Evolutionary conservation across 2,113 vertebrate genomes (phyloP).

Genomic region (Mesitornis unicolor): DNA sequence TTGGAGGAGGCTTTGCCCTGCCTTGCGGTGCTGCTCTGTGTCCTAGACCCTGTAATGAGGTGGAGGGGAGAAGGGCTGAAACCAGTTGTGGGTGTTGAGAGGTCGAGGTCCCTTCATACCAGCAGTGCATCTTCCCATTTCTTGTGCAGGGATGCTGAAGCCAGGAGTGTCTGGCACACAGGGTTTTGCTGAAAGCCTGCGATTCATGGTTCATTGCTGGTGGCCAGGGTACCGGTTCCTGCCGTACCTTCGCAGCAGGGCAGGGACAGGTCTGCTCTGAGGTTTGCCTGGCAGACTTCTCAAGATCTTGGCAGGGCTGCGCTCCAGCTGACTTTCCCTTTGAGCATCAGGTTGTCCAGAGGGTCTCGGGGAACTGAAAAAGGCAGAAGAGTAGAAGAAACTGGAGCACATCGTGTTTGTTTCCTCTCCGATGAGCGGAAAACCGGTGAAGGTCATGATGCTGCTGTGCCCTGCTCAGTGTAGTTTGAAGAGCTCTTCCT

Average conservation of each 20-base stretch:
- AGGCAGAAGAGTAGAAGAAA: conserved; percentile 26
- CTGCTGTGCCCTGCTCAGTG: neutral
- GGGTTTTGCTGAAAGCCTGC: neutral
- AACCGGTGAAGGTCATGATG: neutral
- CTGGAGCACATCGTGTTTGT: neutral
- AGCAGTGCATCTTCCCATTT: neutral
- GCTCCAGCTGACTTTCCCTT: neutral
- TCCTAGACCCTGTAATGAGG: rapidly evolving
- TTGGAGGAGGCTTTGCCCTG: neutral
- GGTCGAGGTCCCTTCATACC: neutral
- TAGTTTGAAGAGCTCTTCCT: neutral
- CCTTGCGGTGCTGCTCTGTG: neutral
- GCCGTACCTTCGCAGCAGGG: neutral
- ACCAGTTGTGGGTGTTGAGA: neutral
- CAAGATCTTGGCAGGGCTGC: neutral
- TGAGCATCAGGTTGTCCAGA: neutral
- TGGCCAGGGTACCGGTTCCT: neutral
- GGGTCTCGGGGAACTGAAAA: neutral
- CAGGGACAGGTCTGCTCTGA: neutral
- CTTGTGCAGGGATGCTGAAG: neutral
- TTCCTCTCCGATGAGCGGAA: conserved; percentile 1
- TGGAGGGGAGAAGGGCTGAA: neutral
- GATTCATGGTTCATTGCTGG: neutral
- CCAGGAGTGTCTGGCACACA: neutral
- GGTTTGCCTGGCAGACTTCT: neutral